These are phyloP conservation scores for Xestia rhomboidea DNA, from an alignment of 2,888 invertebrate species.

Conservation along the genomic window DNA sequence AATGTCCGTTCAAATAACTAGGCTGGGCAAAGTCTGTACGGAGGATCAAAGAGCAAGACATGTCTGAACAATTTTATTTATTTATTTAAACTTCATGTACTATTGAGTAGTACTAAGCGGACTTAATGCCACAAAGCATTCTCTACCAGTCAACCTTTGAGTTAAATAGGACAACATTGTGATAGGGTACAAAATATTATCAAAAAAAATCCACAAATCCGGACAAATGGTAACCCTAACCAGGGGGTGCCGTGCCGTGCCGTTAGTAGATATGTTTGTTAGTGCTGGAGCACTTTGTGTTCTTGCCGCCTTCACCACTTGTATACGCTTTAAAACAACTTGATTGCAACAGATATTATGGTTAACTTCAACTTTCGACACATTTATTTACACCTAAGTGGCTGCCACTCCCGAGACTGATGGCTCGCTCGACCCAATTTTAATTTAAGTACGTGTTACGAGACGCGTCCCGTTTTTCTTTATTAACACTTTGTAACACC, in stretches of 20 bases:
- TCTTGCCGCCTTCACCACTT: slow-evolving; percentile 24
- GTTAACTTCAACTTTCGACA: slow-evolving; percentile 32
- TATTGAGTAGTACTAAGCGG: too few species aligned
- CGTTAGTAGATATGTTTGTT: slow-evolving; percentile 33
- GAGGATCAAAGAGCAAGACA: background rate
- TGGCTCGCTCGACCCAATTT: slow-evolving; percentile 48
- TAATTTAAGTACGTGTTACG: slow-evolving; percentile 28
- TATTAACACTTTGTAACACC: slow-evolving; percentile 46
- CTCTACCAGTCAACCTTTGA: too few species aligned
- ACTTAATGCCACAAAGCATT: too few species aligned
- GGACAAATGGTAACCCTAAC: background rate
- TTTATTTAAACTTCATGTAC: too few species aligned
- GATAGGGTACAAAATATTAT: too few species aligned
- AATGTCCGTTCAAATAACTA: background rate
- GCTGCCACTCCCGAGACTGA: slow-evolving; percentile 28
- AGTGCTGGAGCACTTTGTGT: slow-evolving; percentile 47
- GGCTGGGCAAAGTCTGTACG: background rate
- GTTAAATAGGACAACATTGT: too few species aligned
- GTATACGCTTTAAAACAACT: slow-evolving; percentile 32
- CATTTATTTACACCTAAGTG: slow-evolving; percentile 25
- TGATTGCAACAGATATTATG: slow-evolving; percentile 40
- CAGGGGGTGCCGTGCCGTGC: slow-evolving; percentile 38
- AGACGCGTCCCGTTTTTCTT: slow-evolving; percentile 25
- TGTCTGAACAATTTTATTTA: background rate
- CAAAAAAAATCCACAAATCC: background rate